Base-by-base conservation (phyloP, 2,888 invertebrate species). In the Eristalis tenax region DNA sequence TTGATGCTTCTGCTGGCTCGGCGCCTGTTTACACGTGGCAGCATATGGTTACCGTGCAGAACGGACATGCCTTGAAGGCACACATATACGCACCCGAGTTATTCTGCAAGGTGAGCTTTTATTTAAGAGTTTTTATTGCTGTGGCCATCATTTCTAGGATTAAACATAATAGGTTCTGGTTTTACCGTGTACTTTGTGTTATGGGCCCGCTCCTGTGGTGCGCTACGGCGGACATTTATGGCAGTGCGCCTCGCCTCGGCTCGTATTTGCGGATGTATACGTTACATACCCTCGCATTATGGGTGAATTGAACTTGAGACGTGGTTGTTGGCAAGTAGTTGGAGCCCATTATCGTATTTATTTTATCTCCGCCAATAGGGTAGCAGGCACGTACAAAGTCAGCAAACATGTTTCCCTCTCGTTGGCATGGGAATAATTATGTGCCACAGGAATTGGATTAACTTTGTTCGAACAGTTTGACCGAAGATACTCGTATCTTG, bases 31-130 rank as follows among this genome's bases (percentile, higher is more conserved):
- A 64, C 78, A 86, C 78, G 78, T 82, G 70, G 56, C 69, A 50
- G 23, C 40, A 78, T 75, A 43, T 66, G 40, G 63, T 59, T 83
- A 35, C 38, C 22, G 43, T 8, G 32, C 32, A 32, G 71, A 83
- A 73, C 65, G 57, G 43, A 79, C 75, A 68, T 63, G 38, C 18
- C 40, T 71, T 40, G 26, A 66, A 70, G 64, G 61, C 68, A 68
- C 56, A 28, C 13, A 18, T 43, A 35, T 40, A 71, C 40, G n/a
- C 32, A 61, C 63, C 50, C 65, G n/a, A 61, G 28, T 26, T 43
- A 68, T 83, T 87, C 43, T 80, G 87, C 87, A 83, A 87, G 83
- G 87, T 87, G 80, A 76, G 87, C 87, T 83, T 83, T 87, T 83
- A 80, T 87, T 80, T 66, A 79, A 43, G 83, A 83, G 79, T 79